Conservation (phyloP, 2,113 vertebrate genomes). For the Budorcas taxicolor region DNA sequence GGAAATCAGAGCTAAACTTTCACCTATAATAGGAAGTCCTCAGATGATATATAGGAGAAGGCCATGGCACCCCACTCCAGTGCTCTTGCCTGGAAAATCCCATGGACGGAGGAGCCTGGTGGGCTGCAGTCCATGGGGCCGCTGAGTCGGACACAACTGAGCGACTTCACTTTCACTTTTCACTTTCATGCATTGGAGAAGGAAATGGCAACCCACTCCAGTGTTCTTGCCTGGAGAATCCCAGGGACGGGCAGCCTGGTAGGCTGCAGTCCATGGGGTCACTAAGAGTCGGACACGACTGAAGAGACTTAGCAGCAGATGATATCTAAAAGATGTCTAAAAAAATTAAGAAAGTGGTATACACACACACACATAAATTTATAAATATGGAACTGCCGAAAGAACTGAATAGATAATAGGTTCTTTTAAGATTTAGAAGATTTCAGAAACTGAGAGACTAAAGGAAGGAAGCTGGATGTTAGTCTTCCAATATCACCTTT, state of each 20-base stretch:
- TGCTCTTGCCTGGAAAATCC: too few species aligned
- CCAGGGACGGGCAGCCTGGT: too few species aligned
- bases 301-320: too few species aligned
- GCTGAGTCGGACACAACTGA: fast-evolving
- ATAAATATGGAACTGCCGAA: not conserved
- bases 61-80: too few species aligned
- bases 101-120: too few species aligned
- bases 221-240: too few species aligned
- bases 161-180: too few species aligned
- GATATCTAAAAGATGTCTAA: not conserved
- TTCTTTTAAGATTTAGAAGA: not conserved
- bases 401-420: not conserved
- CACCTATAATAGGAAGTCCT: not conserved
- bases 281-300: too few species aligned
- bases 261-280: too few species aligned
- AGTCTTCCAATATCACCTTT: not conserved
- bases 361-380: not conserved
- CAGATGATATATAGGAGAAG: not conserved
- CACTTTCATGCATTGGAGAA: too few species aligned
- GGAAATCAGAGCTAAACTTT: not conserved
- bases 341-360: not conserved
- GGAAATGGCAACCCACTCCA: too few species aligned
- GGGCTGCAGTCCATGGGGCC: too few species aligned
- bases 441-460: not conserved
- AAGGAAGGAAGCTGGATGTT: not conserved